phyloP scores from a whole-genome alignment of 2,888 invertebrate genomes.

The Drosophila siamana region DNA sequence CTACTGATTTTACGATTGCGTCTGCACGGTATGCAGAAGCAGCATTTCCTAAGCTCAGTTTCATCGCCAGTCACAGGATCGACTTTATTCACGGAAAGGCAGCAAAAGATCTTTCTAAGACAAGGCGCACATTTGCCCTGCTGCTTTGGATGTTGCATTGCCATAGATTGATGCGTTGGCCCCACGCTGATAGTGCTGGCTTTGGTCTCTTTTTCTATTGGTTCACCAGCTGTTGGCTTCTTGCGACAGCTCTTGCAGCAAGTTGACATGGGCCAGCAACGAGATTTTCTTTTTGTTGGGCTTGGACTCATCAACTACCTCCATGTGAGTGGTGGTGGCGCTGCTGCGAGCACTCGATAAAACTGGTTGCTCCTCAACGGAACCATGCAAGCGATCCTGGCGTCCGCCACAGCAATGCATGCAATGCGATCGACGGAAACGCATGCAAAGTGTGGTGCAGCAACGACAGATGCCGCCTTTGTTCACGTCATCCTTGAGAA shows the following conservation, averaged over 20 bases:
- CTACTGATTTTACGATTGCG: conserved; percentile 60
- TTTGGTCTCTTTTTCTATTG: conserved; percentile 37
- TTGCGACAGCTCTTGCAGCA: conserved; percentile 85
- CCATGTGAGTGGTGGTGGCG: conserved; percentile 75
- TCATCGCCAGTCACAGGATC: conserved; percentile 82
- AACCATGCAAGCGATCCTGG: conserved; percentile 56
- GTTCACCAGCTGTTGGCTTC: conserved; percentile 73
- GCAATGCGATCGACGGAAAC: conserved; percentile 83
- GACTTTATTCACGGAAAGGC: conserved; percentile 85
- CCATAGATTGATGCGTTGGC: conserved; percentile 44
- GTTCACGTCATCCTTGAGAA: conserved; percentile 73
- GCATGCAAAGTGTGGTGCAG: conserved; percentile 83
- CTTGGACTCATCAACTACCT: conserved; percentile 80
- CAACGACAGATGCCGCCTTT: conserved; percentile 79
- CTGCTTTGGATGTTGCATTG: conserved; percentile 45
- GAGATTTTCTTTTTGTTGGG: conserved; percentile 60
- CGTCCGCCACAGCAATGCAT: conserved; percentile 81
- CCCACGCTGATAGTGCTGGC: conserved; percentile 52
- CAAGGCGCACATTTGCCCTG: conserved; percentile 83
- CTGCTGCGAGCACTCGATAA: conserved; percentile 78
- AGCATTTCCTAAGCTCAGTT: conserved; percentile 82
- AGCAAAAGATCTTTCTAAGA: conserved; percentile 84
- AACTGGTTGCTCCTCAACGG: conserved; percentile 76
- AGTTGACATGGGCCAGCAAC: conserved; percentile 83
- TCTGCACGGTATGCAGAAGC: conserved; percentile 85